Evolutionary conservation across 2,113 vertebrate species (phyloP).

Genomic region (Poecile atricapillus): DNA sequence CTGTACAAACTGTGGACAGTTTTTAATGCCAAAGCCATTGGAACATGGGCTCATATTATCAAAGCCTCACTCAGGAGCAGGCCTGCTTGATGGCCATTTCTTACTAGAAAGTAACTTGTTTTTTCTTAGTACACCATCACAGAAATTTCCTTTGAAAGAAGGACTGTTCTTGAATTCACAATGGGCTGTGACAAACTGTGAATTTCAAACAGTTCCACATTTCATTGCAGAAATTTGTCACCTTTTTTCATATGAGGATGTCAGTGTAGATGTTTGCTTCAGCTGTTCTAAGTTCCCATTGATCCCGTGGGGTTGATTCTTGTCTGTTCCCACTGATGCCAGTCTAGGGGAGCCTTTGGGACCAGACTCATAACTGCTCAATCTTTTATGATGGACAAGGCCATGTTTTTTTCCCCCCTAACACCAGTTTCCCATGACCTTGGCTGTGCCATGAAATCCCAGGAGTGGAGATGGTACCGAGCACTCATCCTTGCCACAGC

Average conservation of each 20-base stretch:
- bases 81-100: background rate
- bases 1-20: background rate
- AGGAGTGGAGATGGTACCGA: background rate
- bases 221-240: background rate
- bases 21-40: background rate
- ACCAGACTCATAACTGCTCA: background rate
- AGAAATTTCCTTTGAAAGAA: conserved; percentile 8
- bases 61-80: background rate
- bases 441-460: background rate
- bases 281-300: accelerated
- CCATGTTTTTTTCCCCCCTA: accelerated
- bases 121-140: background rate
- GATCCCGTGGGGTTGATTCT: accelerated
- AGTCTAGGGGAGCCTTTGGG: background rate
- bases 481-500: background rate
- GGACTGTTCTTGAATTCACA: background rate
- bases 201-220: conserved; percentile 13
- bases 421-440: background rate
- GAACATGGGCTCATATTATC: background rate
- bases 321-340: background rate
- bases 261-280: background rate
- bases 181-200: background rate
- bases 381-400: background rate
- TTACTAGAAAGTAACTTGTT: background rate
- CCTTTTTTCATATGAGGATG: background rate